These are phyloP conservation scores for Chlorops oryzae DNA, from an alignment of 1,140 invertebrate genomes.

Conservation along the genomic window DNA sequence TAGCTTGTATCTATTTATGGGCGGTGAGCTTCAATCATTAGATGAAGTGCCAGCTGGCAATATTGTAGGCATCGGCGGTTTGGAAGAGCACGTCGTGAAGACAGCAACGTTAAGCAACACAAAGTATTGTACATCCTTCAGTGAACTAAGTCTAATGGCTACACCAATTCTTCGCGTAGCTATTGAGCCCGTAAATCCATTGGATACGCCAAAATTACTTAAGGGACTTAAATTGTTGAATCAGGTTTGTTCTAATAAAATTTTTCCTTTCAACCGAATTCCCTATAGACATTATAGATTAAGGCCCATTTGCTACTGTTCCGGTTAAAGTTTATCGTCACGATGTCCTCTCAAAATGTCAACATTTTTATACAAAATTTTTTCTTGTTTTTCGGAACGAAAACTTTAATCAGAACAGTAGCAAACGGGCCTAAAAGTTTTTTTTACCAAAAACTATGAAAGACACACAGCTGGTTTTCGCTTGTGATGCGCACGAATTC, in stretches of 20 bases:
- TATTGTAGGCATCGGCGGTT: conserved; percentile 80
- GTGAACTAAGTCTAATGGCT: conserved; percentile 71
- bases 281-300: too few species aligned
- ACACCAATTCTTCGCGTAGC: conserved; percentile 91
- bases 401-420: too few species aligned
- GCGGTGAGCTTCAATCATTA: conserved; percentile 78
- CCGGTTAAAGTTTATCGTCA: too few species aligned
- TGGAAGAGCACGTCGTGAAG: conserved; percentile 83
- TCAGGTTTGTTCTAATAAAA: conserved; percentile 19
- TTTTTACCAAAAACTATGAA: too few species aligned
- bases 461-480: too few species aligned
- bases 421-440: too few species aligned
- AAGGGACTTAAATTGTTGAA: conserved; percentile 53
- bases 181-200: conserved; percentile 80
- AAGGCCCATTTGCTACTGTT: too few species aligned
- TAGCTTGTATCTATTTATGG: conserved; percentile 88
- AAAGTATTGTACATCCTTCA: conserved; percentile 81
- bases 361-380: too few species aligned
- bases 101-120: conserved; percentile 85
- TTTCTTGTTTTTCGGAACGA: too few species aligned
- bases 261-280: too few species aligned
- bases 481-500: too few species aligned
- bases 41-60: conserved; percentile 81
- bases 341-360: too few species aligned
- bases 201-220: conserved; percentile 74